These are phyloP conservation scores for Pomatorhinus ruficollis DNA, from an alignment of 2,113 vertebrate species.

Conservation along the genomic window DNA sequence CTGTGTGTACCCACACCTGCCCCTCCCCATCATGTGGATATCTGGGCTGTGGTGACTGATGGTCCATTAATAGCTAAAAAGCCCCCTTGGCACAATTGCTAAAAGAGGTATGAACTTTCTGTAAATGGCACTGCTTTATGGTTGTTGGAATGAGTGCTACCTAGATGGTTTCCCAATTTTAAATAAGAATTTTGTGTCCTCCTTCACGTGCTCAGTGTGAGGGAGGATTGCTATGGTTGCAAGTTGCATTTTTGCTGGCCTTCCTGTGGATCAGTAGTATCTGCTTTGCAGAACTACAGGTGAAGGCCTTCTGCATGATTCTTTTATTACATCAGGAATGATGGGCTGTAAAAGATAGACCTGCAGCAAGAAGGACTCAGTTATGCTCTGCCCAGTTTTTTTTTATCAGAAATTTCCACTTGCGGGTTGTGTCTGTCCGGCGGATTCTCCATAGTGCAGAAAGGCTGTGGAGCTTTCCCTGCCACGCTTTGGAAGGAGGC, in stretches of 20 bases:
- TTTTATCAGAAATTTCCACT: not conserved
- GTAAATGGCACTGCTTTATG: not conserved
- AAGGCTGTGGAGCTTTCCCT: not conserved
- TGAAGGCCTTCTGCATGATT: not conserved
- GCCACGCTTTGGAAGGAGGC: not conserved
- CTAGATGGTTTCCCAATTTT: not conserved
- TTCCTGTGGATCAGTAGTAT: not conserved
- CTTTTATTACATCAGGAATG: not conserved
- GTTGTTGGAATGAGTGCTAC: not conserved
- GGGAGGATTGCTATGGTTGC: not conserved
- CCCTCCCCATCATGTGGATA: not conserved
- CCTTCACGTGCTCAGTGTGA: not conserved
- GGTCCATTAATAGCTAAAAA: not conserved
- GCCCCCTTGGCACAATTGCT: not conserved
- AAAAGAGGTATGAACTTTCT: conserved; percentile 3
- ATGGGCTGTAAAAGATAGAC: not conserved
- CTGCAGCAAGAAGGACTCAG: not conserved
- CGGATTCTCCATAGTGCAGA: not conserved
- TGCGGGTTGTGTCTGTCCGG: accelerated
- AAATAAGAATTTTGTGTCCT: not conserved
- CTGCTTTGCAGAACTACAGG: not conserved
- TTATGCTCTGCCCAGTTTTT: not conserved
- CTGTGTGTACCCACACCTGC: not conserved
- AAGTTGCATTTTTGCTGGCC: not conserved
- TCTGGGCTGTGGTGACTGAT: not conserved